A percentile compares a stretch with the other conserved stretches of the same genome.
phyloP scores from a whole-genome alignment of 2,113 vertebrate genomes.

The Dendrocopos noguchii region DNA sequence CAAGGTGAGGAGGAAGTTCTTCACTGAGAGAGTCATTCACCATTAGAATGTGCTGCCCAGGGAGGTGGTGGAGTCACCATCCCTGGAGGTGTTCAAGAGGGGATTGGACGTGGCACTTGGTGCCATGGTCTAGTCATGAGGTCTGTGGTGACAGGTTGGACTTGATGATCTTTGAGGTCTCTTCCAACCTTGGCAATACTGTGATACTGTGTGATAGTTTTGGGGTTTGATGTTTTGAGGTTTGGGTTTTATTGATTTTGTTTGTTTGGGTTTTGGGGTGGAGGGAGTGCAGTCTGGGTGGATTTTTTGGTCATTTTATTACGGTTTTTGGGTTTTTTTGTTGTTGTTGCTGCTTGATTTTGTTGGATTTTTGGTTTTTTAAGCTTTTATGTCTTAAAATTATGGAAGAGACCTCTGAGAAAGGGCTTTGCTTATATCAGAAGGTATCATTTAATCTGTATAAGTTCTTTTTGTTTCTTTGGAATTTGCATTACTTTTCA shows the following conservation, averaged over 20 bases:
- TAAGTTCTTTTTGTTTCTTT: not conserved
- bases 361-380: not conserved
- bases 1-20: too few species aligned
- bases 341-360: not conserved
- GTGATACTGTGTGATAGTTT: not conserved
- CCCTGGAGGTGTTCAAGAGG: too few species aligned
- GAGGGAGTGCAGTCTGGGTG: not conserved
- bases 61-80: too few species aligned
- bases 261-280: not conserved
- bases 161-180: too few species aligned
- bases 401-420: not conserved
- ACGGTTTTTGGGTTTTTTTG: too few species aligned
- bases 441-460: not conserved
- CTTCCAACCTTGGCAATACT: too few species aligned
- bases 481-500: not conserved
- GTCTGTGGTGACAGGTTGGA: too few species aligned
- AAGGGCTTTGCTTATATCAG: not conserved
- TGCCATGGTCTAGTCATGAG: too few species aligned
- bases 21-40: too few species aligned
- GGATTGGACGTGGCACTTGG: too few species aligned
- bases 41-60: too few species aligned
- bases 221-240: not conserved
- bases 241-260: not conserved
- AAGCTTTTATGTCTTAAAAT: not conserved
- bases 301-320: not conserved